These are phyloP conservation scores for Urocyon cinereoargenteus DNA, from an alignment of 2,797 vertebrate species.

Conservation along the genomic window DNA sequence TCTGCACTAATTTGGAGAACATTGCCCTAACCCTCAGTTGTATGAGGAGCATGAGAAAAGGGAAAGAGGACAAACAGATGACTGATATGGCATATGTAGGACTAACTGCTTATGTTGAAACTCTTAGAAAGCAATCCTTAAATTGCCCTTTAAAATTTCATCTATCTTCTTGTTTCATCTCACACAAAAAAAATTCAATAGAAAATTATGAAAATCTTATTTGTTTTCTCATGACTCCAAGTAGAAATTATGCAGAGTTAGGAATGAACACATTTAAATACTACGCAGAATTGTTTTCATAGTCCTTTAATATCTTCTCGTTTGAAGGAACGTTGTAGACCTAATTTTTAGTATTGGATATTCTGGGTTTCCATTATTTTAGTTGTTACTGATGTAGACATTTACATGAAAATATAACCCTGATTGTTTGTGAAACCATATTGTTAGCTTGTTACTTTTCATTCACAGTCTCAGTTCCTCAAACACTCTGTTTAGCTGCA, in stretches of 20 bases:
- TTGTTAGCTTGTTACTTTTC: conserved; percentile 35
- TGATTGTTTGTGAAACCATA: background rate
- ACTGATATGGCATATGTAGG: background rate
- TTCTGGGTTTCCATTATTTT: background rate
- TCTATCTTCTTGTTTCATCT: background rate
- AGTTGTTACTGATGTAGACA: background rate
- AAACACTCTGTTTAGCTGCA: background rate
- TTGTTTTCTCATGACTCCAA: conserved; percentile 51
- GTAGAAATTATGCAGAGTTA: conserved; percentile 38
- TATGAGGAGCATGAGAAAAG: background rate
- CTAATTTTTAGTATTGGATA: background rate
- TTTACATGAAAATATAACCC: conserved; percentile 64
- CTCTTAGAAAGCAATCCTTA: background rate
- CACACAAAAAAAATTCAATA: background rate
- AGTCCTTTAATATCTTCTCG: background rate
- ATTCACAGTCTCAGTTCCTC: background rate
- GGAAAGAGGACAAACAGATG: background rate
- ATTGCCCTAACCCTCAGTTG: background rate
- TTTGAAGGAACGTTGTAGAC: background rate
- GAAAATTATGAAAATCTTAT: conserved; percentile 32
- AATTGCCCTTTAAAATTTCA: conserved; percentile 4
- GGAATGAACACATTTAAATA: conserved; percentile 40
- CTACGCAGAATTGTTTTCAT: conserved; percentile 47
- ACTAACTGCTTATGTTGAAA: background rate
- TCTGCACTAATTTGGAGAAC: background rate